A percentile compares a stretch with the other conserved stretches of the same genome.
phyloP scores from a whole-genome alignment of 2,113 vertebrate genomes.

The Rhynchomys soricoides region DNA sequence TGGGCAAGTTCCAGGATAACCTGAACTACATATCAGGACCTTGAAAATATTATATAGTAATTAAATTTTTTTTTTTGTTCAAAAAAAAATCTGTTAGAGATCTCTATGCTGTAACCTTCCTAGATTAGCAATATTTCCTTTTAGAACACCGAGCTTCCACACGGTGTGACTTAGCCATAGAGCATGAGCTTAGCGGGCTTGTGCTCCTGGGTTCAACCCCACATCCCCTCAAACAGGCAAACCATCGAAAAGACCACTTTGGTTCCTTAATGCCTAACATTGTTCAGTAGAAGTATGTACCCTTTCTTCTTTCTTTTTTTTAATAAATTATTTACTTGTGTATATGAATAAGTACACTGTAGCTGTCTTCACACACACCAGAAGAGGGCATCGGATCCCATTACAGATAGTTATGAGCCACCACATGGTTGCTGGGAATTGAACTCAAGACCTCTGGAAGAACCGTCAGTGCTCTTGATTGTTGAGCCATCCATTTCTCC shows the following conservation, averaged over 20 bases:
- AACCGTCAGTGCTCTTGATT: too few species aligned
- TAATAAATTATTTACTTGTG: too few species aligned
- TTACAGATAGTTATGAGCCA: too few species aligned
- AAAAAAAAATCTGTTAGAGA: background rate
- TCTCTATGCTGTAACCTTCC: background rate
- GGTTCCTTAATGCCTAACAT: constrained; percentile 3
- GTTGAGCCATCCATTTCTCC: too few species aligned
- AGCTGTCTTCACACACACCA: too few species aligned
- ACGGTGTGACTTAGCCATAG: background rate
- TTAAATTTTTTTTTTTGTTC: background rate
- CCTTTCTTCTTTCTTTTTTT: too few species aligned
- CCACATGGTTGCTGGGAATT: too few species aligned
- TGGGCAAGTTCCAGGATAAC: background rate
- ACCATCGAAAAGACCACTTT: background rate
- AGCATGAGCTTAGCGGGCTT: background rate
- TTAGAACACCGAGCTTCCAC: background rate
- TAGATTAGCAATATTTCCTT: background rate
- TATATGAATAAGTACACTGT: too few species aligned
- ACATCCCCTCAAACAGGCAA: too few species aligned
- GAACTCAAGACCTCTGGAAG: too few species aligned
- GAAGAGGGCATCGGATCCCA: too few species aligned
- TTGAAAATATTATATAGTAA: background rate
- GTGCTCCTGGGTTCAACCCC: too few species aligned
- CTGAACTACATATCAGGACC: background rate
- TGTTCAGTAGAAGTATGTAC: background rate